Base-by-base conservation (phyloP, 2,797 vertebrate species). In the Micromesistius poutassou region DNA sequence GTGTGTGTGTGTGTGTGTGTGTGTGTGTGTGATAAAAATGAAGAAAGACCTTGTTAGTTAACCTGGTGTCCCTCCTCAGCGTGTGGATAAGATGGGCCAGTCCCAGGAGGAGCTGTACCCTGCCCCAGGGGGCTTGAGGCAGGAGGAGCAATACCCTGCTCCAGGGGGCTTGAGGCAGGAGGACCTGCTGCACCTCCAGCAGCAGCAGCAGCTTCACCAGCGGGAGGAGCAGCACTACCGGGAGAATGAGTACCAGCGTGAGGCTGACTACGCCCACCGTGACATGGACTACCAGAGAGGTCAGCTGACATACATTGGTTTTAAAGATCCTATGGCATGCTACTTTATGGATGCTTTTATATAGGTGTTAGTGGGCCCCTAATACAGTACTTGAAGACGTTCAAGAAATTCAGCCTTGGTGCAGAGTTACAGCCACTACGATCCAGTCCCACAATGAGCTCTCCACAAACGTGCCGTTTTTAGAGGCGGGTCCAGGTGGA, bases 41-140 rank as follows among this genome's bases (percentile, higher is more conserved):
- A 35, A 6, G 5, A 35, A 35, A 6, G 33, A 7, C 33, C 33
- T 35, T 0, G 33, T 6, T 10, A 25, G 1, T 5, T 62, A 8
- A 22, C 55, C 55, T 62, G 3, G 46, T 68, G 7, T 68, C 62
- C 25, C 10, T 68, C n/a, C 55, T 72, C 87, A 99, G 97, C 92
- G 95, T 12, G 93, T 92, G 22, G 62, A 68, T 28, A 68, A 68
- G 62, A 28, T 68, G 62, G 92, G 95, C 81, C 96, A 94, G 83
- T 97, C 96, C 62, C 96, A 99, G 84, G 98, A 99, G 85, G 98
- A 99, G 35, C 89, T 98, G 42, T 90, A 95, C 78, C 80, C 95
- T 82, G 81, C 91, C 35, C 81, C 89, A 0, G 91, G 90, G 31
- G 86, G 68, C 4, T 70, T 93, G 79, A 89, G 93, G 46, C 93